Evolutionary conservation across 2,888 invertebrate species (phyloP), one percentile per base, ranked within the genome.

Genomic region (Drosophila greeni): DNA sequence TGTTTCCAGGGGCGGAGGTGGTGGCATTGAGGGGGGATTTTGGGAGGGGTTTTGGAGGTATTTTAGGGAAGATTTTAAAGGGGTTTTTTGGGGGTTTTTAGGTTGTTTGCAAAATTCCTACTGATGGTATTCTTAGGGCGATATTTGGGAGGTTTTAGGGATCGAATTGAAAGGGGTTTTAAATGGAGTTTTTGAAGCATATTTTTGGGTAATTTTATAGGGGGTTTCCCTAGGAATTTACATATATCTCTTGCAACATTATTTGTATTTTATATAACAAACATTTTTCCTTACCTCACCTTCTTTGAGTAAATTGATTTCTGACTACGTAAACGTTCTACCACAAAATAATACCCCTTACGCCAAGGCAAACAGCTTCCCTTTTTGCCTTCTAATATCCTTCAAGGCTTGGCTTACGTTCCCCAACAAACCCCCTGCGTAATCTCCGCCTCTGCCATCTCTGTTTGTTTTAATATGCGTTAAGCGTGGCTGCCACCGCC

Each of bases 391-490:
- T 47, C 20, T 47, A 31, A 18, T 20, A 14, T 31, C 29, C 29
- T 9, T 14, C 5, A 14, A 31, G 45, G 14, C 14, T 14, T 18
- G 12, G 20, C 14, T 20, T 31, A 1, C 5, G 18, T 31, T 20
- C 5, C 8, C 8, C 5, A 8, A 5, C 8, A 18, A 45, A 16
- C 9, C 29, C 18, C 20, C 9, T 14, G 14, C 18, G 9, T 5
- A 20, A 31, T 47, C 45, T 31, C 45, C 45, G 45, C 29, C 45
- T 8, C 29, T 47, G 45, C 14, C 23, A 36, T 24, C 24, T 36
- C 33, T 70, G 55, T 40, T 84, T 70, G 47, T 36, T 82, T 79
- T 82, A 79, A 84, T 84, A 79, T 79, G 84, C 78, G 80, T 84
- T 82, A 74, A 77, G 83, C 77, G 81, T 82, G 42, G 45, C 36